Evolutionary conservation across 2,888 invertebrate genomes (phyloP).

Genomic region (Drosophila koepferae): DNA sequence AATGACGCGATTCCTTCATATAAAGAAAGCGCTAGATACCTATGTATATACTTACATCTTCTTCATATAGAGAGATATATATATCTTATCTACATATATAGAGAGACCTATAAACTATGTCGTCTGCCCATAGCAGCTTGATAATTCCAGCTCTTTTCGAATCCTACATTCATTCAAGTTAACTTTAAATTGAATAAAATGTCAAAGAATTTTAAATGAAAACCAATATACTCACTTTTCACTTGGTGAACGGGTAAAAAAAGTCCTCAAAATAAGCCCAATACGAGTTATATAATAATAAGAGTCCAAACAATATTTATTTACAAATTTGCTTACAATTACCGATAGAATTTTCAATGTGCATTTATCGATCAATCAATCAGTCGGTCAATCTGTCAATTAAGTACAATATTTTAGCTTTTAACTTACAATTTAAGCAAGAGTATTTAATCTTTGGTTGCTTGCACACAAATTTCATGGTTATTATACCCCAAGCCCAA

Average conservation of each 20-base stretch:
- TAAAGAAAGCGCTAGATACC: too few species aligned
- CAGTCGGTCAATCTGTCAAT: background rate
- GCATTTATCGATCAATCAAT: background rate
- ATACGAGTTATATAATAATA: background rate
- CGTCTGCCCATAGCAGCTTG: too few species aligned
- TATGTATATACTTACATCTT: too few species aligned
- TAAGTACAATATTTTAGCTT: background rate
- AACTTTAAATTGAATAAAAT: background rate
- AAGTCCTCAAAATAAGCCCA: background rate
- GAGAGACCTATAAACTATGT: too few species aligned
- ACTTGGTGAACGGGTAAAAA: background rate
- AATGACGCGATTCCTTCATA: too few species aligned
- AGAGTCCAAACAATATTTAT: background rate
- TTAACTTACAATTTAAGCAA: background rate
- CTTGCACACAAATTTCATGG: background rate
- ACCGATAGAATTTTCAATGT: background rate
- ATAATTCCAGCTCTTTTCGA: too few species aligned
- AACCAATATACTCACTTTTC: background rate
- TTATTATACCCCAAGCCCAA: background rate
- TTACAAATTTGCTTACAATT: background rate
- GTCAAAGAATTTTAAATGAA: background rate
- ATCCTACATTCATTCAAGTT: background rate
- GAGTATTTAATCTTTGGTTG: constrained; percentile 2
- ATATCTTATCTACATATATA: too few species aligned
- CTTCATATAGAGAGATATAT: too few species aligned